phyloP scores from a whole-genome alignment of 2,888 invertebrate species.

The Dolichomitus sp. region DNA sequence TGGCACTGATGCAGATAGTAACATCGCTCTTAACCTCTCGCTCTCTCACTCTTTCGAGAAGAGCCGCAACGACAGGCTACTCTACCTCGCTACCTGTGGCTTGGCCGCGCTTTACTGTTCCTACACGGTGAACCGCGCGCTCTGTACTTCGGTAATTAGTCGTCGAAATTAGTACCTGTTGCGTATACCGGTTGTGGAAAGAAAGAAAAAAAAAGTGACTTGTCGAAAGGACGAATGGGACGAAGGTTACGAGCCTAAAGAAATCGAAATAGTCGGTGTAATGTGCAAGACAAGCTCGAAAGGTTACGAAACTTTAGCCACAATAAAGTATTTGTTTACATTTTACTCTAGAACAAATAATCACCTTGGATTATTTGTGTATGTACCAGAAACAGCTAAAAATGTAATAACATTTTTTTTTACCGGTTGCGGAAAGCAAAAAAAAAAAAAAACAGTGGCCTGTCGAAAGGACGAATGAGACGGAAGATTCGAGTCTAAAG shows the following conservation, averaged over 20 bases:
- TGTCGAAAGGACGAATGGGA: background rate
- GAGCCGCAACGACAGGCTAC: conserved; percentile 19
- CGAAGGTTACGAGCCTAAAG: conserved; percentile 7
- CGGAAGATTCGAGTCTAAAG: conserved; percentile 7
- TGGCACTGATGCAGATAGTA: conserved; percentile 38
- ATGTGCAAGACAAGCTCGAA: background rate
- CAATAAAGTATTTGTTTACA: background rate
- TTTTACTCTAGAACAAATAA: too few relatives aligned
- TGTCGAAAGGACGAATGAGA: background rate
- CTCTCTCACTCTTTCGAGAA: conserved; percentile 16
- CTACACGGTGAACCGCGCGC: conserved; percentile 12
- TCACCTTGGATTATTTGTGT: too few relatives aligned
- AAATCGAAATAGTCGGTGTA: conserved; percentile 4
- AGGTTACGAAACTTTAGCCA: background rate
- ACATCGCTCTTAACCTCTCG: conserved; percentile 34
- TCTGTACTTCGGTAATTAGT: conserved; percentile 67
- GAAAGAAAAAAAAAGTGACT: conserved; percentile 5
- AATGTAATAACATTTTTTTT: too few relatives aligned
- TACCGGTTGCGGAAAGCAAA: too few relatives aligned
- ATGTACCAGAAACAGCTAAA: too few relatives aligned
- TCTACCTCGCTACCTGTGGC: conserved; percentile 31
- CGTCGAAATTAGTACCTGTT: conserved; percentile 76
- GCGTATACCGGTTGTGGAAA: conserved; percentile 60
- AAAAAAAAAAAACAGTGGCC: conserved; percentile 19
- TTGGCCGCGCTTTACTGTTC: conserved; percentile 17